phyloP scores from a whole-genome alignment of 2,888 invertebrate genomes.

The Macroteleia sp. region DNA sequence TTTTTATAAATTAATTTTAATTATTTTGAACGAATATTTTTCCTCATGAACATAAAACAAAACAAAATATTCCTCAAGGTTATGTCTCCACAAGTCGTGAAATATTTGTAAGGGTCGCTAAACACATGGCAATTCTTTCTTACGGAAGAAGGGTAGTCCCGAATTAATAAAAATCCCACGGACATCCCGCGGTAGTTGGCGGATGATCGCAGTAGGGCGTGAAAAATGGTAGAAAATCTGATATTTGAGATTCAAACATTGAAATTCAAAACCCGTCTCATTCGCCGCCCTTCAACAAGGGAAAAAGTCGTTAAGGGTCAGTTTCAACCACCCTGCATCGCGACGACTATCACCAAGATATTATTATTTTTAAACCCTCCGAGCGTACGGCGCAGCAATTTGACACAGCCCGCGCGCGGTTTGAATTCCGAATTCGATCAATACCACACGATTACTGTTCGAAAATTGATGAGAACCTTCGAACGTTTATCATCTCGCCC shows the following conservation, averaged over 20 bases:
- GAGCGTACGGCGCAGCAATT: slow-evolving; percentile 56
- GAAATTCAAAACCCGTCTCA: slow-evolving; percentile 84
- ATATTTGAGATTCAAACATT: slow-evolving; percentile 84
- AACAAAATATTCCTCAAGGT: slow-evolving; percentile 53
- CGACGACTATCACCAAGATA: slow-evolving; percentile 59
- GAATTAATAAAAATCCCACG: slow-evolving; percentile 80
- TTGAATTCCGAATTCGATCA: slow-evolving; percentile 80
- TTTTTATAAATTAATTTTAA: too few species aligned
- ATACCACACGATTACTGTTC: slow-evolving; percentile 35
- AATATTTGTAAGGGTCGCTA: slow-evolving; percentile 62
- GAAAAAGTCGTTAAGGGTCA: slow-evolving; percentile 84
- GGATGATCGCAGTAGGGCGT: slow-evolving; percentile 76
- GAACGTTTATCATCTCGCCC: slow-evolving; percentile 34
- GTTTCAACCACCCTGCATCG: slow-evolving; percentile 76
- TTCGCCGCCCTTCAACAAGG: slow-evolving; percentile 70
- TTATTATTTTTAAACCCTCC: slow-evolving; percentile 67
- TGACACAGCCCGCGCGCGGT: slow-evolving; percentile 67
- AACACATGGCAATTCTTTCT: slow-evolving; percentile 65
- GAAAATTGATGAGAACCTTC: slow-evolving; percentile 34
- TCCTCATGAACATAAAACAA: slow-evolving; percentile 28
- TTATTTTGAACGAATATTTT: neutral
- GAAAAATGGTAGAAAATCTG: slow-evolving; percentile 84
- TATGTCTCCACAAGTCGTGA: slow-evolving; percentile 48
- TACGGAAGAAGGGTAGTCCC: slow-evolving; percentile 64
- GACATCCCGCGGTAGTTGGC: slow-evolving; percentile 69